Conservation (phyloP, 2,888 invertebrate species). For the Lymantria dispar region DNA sequence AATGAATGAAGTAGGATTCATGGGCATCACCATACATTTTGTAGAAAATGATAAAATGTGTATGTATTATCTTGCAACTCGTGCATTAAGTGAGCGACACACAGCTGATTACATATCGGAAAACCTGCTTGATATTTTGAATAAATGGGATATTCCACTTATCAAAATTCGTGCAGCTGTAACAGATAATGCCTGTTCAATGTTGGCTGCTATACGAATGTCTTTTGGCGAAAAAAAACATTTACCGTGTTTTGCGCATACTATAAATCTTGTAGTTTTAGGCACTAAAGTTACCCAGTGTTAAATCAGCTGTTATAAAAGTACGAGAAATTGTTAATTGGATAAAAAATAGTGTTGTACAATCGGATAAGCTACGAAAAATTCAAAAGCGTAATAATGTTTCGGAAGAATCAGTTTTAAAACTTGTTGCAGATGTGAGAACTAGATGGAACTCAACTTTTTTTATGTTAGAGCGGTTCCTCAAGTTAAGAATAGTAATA, state of each 20-base stretch:
- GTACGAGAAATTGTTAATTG: conserved; percentile 24
- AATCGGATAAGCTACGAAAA: conserved; percentile 24
- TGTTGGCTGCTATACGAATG: conserved; percentile 21
- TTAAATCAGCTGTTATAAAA: conserved; percentile 25
- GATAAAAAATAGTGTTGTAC: conserved; percentile 24
- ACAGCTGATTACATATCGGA: conserved; percentile 19
- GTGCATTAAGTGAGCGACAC: conserved; percentile 22
- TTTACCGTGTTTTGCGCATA: conserved; percentile 25
- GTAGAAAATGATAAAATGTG: conserved; percentile 23
- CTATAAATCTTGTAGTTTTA: conserved; percentile 21
- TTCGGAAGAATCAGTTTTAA: conserved; percentile 21
- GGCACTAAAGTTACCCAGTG: conserved; percentile 22
- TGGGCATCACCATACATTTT: conserved; percentile 39
- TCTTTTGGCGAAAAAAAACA: conserved; percentile 33
- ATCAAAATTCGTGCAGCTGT: conserved; percentile 19
- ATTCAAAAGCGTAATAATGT: conserved; percentile 26
- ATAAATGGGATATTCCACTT: conserved; percentile 27
- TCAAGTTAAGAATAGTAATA: conserved; percentile 21
- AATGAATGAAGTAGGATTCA: conserved; percentile 36
- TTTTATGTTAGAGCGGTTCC: conserved; percentile 29
- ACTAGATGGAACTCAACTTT: conserved; percentile 27
- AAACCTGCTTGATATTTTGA: conserved; percentile 23
- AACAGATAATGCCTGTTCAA: background rate
- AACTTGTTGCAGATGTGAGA: conserved; percentile 27
- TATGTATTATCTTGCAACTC: conserved; percentile 27